A percentile compares a stretch with the other conserved stretches of the same genome.
phyloP scores from a whole-genome alignment of 2,113 vertebrate genomes.

The Anolis carolinensis region DNA sequence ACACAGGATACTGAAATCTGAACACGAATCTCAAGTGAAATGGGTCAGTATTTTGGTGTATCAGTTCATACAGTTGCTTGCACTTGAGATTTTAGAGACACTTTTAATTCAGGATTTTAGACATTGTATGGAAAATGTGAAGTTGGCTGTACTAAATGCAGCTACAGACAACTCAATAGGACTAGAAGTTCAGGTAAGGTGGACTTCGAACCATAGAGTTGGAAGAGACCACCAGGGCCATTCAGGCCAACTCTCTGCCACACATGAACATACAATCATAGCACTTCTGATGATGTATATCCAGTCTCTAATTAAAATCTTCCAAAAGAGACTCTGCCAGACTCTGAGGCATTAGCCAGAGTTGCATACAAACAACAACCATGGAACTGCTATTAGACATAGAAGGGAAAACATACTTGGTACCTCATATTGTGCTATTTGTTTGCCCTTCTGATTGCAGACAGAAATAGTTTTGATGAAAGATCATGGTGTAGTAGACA shows the following conservation, averaged over 20 bases:
- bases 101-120: not conserved
- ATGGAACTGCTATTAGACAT: not conserved
- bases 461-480: not conserved
- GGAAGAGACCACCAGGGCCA: no score
- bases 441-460: not conserved
- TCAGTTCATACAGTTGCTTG: not conserved
- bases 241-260: no score
- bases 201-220: no score
- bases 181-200: not conserved
- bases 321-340: no score
- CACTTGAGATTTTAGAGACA: not conserved
- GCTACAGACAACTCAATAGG: not conserved
- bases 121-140: not conserved
- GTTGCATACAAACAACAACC: not conserved
- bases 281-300: no score
- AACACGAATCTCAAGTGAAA: not conserved
- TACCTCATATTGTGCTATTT: not conserved
- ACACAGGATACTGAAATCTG: not conserved
- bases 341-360: not conserved
- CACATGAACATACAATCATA: no score
- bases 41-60: accelerated
- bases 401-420: not conserved
- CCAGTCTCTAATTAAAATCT: no score
- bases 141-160: not conserved
- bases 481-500: not conserved